Percentiles rank a stretch among this genome's conserved stretches.
phyloP scores from a whole-genome alignment of 2,888 invertebrate species.

The Halocaridina rubra region DNA sequence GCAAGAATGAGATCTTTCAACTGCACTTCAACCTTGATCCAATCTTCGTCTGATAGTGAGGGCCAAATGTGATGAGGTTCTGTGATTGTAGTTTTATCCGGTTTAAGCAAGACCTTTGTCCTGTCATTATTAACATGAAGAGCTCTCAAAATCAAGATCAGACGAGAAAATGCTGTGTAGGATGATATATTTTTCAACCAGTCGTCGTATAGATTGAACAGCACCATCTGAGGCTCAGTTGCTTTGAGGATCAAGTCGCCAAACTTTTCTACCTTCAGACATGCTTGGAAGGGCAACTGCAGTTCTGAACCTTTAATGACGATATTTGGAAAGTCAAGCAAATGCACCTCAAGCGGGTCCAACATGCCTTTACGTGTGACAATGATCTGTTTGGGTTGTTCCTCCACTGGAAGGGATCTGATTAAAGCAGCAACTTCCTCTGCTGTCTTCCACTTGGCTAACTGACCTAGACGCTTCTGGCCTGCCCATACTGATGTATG shows the following conservation, averaged over 20 bases:
- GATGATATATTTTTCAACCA: conserved; percentile 99
- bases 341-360: conserved; percentile 98
- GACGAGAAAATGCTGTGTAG: conserved; percentile 82
- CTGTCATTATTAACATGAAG: conserved; percentile 98
- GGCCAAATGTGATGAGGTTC: conserved; percentile 99
- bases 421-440: conserved; percentile 99
- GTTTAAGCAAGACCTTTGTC: conserved; percentile 96
- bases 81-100: conserved; percentile 98
- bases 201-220: conserved; percentile 99
- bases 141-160: conserved; percentile 95
- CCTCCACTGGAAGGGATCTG: conserved; percentile 98
- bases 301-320: conserved; percentile 99
- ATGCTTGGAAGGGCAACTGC: conserved; percentile 98
- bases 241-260: conserved; percentile 98
- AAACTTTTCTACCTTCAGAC: conserved; percentile 98
- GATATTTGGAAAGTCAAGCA: conserved; percentile 99
- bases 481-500: conserved; percentile 99
- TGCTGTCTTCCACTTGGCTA: conserved; percentile 99
- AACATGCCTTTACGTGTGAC: conserved; percentile 99
- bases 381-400: conserved; percentile 99
- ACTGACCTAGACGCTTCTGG: conserved; percentile 70
- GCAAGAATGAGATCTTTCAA: conserved; percentile 98
- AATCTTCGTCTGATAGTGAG: conserved; percentile 95
- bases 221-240: conserved; percentile 99
- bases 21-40: conserved; percentile 99